phyloP scores from a whole-genome alignment of 2,113 vertebrate genomes.

The Psettodes erumei region DNA sequence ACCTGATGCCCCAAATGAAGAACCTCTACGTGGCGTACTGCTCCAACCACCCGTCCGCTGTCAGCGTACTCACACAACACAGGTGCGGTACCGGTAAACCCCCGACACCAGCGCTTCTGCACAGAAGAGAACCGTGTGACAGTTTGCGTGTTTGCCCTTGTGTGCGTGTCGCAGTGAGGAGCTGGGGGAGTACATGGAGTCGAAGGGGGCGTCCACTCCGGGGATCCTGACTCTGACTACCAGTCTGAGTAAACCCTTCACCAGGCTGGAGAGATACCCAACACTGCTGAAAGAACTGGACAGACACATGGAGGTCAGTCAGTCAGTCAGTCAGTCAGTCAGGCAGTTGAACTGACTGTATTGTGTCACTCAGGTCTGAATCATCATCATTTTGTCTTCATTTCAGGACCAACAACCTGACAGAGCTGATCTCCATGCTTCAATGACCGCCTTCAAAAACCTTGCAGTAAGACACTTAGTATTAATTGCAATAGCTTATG shows the following conservation, averaged over 20 bases:
- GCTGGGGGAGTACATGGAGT: constrained; percentile 96
- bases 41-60: constrained; percentile 95
- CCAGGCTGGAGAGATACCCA: constrained; percentile 95
- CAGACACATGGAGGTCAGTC: constrained; percentile 94
- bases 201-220: constrained; percentile 90
- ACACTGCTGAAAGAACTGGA: constrained; percentile 96
- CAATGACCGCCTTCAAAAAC: constrained; percentile 91
- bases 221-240: constrained; percentile 95
- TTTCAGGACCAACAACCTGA: constrained; percentile 93
- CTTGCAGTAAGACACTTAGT: constrained; percentile 91
- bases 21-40: constrained; percentile 91
- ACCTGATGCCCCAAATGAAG: constrained; percentile 92
- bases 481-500: too few species aligned
- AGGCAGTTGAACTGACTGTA: too few species aligned
- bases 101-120: too few species aligned
- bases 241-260: constrained; percentile 96
- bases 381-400: constrained; percentile 18
- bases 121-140: neutral
- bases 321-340: too few species aligned
- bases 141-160: neutral
- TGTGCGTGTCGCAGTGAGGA: constrained; percentile 85
- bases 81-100: too few species aligned
- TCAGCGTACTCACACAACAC: constrained; percentile 94
- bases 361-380: too few species aligned
- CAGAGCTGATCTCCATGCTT: constrained; percentile 90